Conservation (phyloP, 1,140 invertebrate genomes). For the Drosophila melanica region DNA sequence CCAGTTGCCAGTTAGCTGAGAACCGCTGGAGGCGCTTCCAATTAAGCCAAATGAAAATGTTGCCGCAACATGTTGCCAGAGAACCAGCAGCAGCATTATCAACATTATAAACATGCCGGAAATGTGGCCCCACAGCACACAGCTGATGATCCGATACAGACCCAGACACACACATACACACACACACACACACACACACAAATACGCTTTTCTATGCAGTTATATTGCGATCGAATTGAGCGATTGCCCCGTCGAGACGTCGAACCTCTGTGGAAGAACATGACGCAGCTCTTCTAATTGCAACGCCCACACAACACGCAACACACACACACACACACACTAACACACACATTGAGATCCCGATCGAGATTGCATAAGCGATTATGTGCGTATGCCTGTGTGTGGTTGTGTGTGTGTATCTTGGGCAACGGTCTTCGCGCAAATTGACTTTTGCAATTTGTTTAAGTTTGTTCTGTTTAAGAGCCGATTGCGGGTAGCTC, state of each 20-base stretch:
- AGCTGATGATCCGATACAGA: constrained; percentile 43
- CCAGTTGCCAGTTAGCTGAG: neutral
- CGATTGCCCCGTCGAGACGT: constrained; percentile 67
- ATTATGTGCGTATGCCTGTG: constrained; percentile 29
- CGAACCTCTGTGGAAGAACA: constrained; percentile 62
- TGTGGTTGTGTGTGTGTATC: constrained; percentile 6
- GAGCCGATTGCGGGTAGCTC: neutral
- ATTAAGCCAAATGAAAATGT: constrained; percentile 40
- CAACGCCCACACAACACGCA: constrained; percentile 72
- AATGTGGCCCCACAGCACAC: constrained; percentile 57
- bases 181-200: neutral
- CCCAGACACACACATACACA: constrained; percentile 5
- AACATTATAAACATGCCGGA: constrained; percentile 60
- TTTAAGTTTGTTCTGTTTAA: constrained; percentile 46
- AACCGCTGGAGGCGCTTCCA: constrained; percentile 41
- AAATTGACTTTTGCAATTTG: constrained; percentile 76
- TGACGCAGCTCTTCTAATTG: constrained; percentile 74
- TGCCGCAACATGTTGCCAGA: constrained; percentile 5
- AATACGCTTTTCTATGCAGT: neutral
- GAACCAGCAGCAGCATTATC: neutral
- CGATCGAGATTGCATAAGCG: constrained; percentile 67
- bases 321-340: constrained; percentile 4
- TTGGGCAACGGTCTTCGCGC: constrained; percentile 35
- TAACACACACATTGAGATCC: constrained; percentile 6
- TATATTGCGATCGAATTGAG: constrained; percentile 56